Evolutionary conservation across 2,888 invertebrate species (phyloP), one percentile per base, ranked within the genome.

Genomic region (Diadromus collaris): DNA sequence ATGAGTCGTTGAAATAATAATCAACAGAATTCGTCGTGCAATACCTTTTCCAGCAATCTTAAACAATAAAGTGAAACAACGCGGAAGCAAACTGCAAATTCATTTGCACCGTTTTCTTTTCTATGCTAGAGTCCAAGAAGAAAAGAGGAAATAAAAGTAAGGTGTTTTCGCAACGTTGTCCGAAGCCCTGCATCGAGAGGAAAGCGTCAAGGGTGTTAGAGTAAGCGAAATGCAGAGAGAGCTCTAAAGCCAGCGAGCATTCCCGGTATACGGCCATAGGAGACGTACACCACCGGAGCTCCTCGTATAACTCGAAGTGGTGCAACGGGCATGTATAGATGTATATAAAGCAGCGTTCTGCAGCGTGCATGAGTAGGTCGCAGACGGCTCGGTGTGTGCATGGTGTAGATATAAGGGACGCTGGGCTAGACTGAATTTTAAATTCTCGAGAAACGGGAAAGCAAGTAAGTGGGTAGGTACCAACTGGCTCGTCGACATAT

Each of bases 381-480:
- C 56, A n/a, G 27, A 16, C 32, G 65, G 29, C 19, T 24, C 46
- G 2, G 67, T 67, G 34, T 34, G 13, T 19, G 44, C 9, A 38
- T 24, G 67, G 38, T 51, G 51, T 51, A 7, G 41, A 24, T 72
- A 58, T 46, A 65, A 58, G 67, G 41, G 56, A 78, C 73, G 69
- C 51, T 58, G 68, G 32, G 75, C 48, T 67, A 44, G 61, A 75
- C 76, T 72, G 74, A 78, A 81, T 81, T 80, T 80, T 61, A 76
- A 81, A 80, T 79, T 79, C 64, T 65, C 21, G 58, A 44, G 67
- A 70, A 76, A 51, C 46, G 78, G 64, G 72, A 76, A 78, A 75
- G 71, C 76, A 67, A 68, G 69, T 77, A 78, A 80, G 81, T 80
- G 78, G 70, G 48, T 76, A 71, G 75, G 70, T 82, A 73, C 77